These are phyloP conservation scores for Parelbella ahira DNA, from an alignment of 2,888 invertebrate species.

Conservation along the genomic window DNA sequence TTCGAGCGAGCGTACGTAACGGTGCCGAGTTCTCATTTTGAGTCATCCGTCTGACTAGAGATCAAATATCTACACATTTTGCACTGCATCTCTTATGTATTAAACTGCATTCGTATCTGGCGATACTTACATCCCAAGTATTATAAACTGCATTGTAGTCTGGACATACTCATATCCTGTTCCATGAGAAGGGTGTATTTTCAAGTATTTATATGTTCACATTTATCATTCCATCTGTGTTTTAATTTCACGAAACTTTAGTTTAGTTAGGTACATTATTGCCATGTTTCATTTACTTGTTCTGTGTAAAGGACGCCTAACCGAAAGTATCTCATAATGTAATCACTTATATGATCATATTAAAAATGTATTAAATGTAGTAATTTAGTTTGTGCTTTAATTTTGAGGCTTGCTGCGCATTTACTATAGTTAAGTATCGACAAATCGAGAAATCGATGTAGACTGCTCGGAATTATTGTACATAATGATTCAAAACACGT, in stretches of 20 bases:
- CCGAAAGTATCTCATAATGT: slow-evolving; percentile 23
- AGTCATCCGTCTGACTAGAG: slow-evolving; percentile 25
- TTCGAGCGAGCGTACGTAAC: slow-evolving; percentile 53
- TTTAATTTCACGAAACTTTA: too few relatives aligned
- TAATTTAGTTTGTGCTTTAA: slow-evolving; percentile 33
- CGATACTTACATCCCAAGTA: background rate
- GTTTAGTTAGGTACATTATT: too few relatives aligned
- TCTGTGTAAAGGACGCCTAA: slow-evolving; percentile 46
- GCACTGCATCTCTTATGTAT: slow-evolving; percentile 3
- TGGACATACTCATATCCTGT: background rate
- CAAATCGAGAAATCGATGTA: slow-evolving; percentile 38
- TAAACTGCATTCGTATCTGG: background rate
- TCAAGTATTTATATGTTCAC: background rate
- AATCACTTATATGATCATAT: slow-evolving; percentile 10
- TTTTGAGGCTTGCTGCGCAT: slow-evolving; percentile 71
- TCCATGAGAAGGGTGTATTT: background rate
- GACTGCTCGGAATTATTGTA: slow-evolving; percentile 14
- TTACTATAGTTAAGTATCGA: slow-evolving; percentile 66
- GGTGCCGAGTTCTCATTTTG: slow-evolving; percentile 64
- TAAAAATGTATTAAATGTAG: slow-evolving; percentile 15
- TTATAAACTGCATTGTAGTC: background rate
- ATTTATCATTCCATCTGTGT: too few relatives aligned
- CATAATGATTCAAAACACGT: too few relatives aligned
- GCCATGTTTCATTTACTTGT: slow-evolving; percentile 3
- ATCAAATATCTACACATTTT: slow-evolving; percentile 9